phyloP scores from a whole-genome alignment of 2,888 invertebrate species.

The Chalcosyrphus nemorum region DNA sequence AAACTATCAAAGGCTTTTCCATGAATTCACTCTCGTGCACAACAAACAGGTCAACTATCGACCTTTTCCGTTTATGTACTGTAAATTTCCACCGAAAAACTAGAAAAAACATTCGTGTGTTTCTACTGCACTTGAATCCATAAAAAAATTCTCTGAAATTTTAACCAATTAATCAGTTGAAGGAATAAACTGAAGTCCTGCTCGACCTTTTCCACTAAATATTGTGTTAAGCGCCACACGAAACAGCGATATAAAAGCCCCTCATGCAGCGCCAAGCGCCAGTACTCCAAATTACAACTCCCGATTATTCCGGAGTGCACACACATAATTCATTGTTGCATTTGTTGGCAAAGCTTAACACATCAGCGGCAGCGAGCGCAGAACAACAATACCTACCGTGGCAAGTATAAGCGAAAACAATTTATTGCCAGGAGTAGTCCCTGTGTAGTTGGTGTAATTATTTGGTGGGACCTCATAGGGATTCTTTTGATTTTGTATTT shows the following conservation, averaged over 20 bases:
- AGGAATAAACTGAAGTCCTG: constrained; percentile 41
- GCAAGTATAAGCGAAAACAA: constrained; percentile 39
- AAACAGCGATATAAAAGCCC: constrained; percentile 27
- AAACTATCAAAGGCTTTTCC: neutral
- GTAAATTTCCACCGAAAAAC: neutral
- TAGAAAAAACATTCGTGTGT: neutral
- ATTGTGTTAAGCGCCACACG: constrained; percentile 60
- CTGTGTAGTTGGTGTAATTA: constrained; percentile 47
- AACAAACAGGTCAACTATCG: constrained; percentile 10
- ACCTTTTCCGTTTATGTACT: neutral
- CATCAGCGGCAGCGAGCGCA: constrained; percentile 47
- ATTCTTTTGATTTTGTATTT: constrained; percentile 4
- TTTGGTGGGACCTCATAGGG: constrained; percentile 42
- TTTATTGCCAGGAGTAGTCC: constrained; percentile 56
- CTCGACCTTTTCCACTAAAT: constrained; percentile 34
- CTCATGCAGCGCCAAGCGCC: neutral
- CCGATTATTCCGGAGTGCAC: constrained; percentile 59
- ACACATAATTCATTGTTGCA: constrained; percentile 69
- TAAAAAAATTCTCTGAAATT: neutral
- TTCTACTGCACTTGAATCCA: constrained; percentile 32
- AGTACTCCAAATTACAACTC: constrained; percentile 63
- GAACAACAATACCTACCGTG: constrained; percentile 12
- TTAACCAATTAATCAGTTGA: constrained; percentile 55
- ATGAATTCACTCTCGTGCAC: neutral
- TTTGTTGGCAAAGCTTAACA: constrained; percentile 63